Conservation (phyloP, 2,113 vertebrate genomes). For the Bos indicus region DNA sequence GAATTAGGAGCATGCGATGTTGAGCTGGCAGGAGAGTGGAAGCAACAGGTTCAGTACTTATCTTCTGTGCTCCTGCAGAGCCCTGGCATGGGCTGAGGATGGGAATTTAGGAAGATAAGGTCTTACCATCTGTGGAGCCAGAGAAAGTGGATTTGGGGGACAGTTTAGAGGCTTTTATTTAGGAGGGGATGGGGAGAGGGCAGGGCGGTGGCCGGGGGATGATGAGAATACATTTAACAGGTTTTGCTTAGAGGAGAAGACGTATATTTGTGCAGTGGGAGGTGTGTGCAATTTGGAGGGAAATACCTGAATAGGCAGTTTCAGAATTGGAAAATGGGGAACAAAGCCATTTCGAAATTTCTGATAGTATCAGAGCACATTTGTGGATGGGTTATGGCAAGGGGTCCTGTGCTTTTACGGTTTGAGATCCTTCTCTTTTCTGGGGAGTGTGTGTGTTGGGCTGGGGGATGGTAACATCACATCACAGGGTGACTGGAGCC, state of each 20-base stretch:
- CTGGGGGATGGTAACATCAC: background rate
- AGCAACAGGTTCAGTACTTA: background rate
- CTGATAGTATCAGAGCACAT: background rate
- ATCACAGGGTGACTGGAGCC: background rate
- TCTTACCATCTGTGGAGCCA: background rate
- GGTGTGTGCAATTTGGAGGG: background rate
- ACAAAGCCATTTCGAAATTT: background rate
- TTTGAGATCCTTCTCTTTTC: background rate
- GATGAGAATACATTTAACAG: background rate
- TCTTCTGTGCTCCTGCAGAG: background rate
- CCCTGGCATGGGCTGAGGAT: background rate
- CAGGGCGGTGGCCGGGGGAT: rapidly evolving
- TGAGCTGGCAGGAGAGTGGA: background rate
- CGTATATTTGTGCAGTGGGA: background rate
- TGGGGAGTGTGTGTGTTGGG: background rate
- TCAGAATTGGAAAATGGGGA: background rate
- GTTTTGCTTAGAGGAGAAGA: background rate
- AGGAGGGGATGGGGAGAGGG: background rate
- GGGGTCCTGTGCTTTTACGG: background rate
- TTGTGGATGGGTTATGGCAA: background rate
- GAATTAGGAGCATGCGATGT: background rate
- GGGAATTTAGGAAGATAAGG: background rate
- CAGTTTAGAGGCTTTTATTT: background rate
- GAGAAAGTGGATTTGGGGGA: background rate
- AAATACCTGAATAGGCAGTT: background rate